Evolutionary conservation across 2,888 invertebrate species (phyloP), one percentile per base, ranked within the genome.

Genomic region (Cataglyphis cursor): DNA sequence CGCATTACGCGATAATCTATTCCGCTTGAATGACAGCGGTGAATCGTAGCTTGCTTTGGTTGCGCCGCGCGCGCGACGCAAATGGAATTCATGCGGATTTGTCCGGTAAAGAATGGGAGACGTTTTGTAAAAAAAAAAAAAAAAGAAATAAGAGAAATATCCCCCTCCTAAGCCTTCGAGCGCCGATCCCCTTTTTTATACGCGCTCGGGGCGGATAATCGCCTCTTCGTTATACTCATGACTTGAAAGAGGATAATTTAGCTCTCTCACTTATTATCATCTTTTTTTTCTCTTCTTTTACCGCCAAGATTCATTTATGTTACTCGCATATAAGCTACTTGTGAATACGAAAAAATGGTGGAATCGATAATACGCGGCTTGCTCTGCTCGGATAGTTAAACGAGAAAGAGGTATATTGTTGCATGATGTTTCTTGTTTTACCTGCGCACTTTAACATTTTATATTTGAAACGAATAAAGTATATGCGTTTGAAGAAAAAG

Each of bases 1-100:
- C 41, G 41, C n/a, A 38, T 81, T 64, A 75, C 57, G 31, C 41
- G 64, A 74, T 65, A 74, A 64, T 81, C 76, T 57, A 66, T 78
- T 31, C 68, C 44, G 68, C 44, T 59, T 59, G 54, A 57, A 41
- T 59, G 70, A 24, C 68, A 35, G 18, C 57, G 18, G 21, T 31
- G n/a, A n/a, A 68, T 68, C n/a, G 59, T 61, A 61, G 44, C 59
- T 24, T 68, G 44, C 59, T 70, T 80, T 70, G 68, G 57, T 59
- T 68, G 66, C 78, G 44, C 18, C 35, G 24, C 44, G 66, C 44
- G 66, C 51, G 57, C 41, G 54, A 0, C 57, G 59, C 35, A 78
- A 78, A 61, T 78, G 59, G 44, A 59, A 80, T 68, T 68, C 59
- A 35, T 59, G 68, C 68, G 59, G 78, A 70, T 80, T 44, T 80